Conservation (phyloP, 2,888 invertebrate genomes). For the Cerceris rybyensis region DNA sequence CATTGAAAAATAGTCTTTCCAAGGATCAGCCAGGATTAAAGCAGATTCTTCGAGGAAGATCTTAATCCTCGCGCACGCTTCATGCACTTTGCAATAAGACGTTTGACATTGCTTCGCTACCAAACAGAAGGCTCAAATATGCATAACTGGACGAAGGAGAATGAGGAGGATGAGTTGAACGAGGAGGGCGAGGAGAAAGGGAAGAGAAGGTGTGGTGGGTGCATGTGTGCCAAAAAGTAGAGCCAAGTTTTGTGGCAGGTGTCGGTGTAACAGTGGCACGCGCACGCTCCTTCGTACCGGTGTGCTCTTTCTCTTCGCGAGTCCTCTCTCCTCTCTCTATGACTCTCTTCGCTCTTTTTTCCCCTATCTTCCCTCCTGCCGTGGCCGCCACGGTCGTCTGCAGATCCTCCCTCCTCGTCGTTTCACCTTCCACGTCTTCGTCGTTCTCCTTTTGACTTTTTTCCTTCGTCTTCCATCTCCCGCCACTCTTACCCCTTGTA, state of each 20-base stretch:
- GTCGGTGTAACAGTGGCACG: conserved; percentile 71
- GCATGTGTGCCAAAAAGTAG: conserved; percentile 65
- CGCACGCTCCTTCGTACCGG: conserved; percentile 68
- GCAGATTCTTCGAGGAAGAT: not conserved
- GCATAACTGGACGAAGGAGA: conserved; percentile 17
- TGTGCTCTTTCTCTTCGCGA: conserved; percentile 41
- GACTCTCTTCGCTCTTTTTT: conserved; percentile 22
- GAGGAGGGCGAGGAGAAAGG: not conserved
- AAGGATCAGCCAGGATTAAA: conserved; percentile 6
- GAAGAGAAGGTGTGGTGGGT: conserved; percentile 54
- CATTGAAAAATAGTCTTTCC: not conserved
- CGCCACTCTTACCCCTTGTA: conserved; percentile 35
- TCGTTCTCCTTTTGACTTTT: conserved; percentile 56
- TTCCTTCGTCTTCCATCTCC: conserved; percentile 30
- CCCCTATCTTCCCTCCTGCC: conserved; percentile 39
- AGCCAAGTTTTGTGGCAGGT: conserved; percentile 72
- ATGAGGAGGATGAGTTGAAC: not conserved
- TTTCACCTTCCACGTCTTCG: conserved; percentile 52
- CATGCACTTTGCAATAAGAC: conserved; percentile 43
- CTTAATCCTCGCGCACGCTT: conserved; percentile 19
- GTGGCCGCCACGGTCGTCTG: conserved; percentile 42
- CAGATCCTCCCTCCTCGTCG: conserved; percentile 34
- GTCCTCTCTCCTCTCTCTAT: conserved; percentile 24
- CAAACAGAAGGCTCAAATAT: conserved; percentile 40
- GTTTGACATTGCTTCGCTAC: conserved; percentile 31